Evolutionary conservation across 2,888 invertebrate genomes (phyloP), one percentile per base, ranked within the genome.

Genomic region (Amblyjoppa proteus): DNA sequence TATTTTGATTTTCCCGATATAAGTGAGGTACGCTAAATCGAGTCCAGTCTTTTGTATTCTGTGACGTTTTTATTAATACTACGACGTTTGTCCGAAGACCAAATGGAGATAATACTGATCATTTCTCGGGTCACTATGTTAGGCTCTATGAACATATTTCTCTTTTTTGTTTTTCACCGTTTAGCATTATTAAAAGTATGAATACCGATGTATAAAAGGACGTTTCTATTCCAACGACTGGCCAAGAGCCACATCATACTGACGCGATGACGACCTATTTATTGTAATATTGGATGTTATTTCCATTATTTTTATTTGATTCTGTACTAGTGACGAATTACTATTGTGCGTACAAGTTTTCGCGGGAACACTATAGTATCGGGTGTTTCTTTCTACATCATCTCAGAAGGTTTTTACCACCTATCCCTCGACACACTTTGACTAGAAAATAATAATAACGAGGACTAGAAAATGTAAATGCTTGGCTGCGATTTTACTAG

Each of bases 41-140:
- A 85, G 75, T 85, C 84, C 90, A 85, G 83, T 81, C 85, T 83
- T 73, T 76, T 28, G 78, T 73, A 81, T 89, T 83, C 73, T 74
- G 81, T 85, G 75, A 82, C 71, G 41, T 74, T 83, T 76, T 86
- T 16, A 64, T 34, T 31, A 84, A 86, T 80, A 87, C 77, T 81
- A 83, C 71, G 84, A 85, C 56, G 71, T 66, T 83, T 16, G 76
- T 83, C 58, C 56, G 25, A 80, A 51, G 86, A 84, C 74, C 87
- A 83, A 88, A 86, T 89, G 73, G 80, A 70, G 80, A 84, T 90
- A 90, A 90, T 90, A 90, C 90, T 90, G 90, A 89, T 81, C 66
- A 31, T 53, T 38, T 82, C 49, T 56, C 69, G 75, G 38, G 70
- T 77, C 58, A 64, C 69, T 70, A 56, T 20, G 75, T 75, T 66